Evolutionary conservation across 2,113 vertebrate species (phyloP), one percentile per base, ranked within the genome.

Genomic region (Chunga burmeisteri): DNA sequence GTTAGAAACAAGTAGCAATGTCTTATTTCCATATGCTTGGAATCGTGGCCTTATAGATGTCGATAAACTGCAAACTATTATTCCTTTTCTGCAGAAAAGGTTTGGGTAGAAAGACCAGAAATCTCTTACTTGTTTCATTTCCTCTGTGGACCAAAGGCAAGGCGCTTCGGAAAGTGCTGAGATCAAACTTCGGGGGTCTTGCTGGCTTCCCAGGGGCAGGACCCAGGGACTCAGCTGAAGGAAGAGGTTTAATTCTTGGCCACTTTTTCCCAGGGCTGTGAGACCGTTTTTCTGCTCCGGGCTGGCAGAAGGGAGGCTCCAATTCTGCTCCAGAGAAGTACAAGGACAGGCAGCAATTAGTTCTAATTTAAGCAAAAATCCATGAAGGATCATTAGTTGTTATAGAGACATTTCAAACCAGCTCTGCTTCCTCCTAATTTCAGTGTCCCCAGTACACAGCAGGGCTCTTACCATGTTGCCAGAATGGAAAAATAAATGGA

Each of bases 151-250:
- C 14, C 21, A 26, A 46, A 58, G 71, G 73, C 50, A 18, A 0
- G 2, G 15, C 1, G 5, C n/a, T 86, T 66, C 1, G 94, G 92
- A 98, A 98, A 86, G 36, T 16, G 44, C 93, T 59, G 40, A 98
- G 96, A 74, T 98, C 92, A 75, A 98, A 82, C 0, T n/a, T 59
- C 0, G 88, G 95, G n/a, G 97, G 98, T 65, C 96, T 98, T 6
- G 58, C 44, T 8, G 98, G 98, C 90, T 99, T 99, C 52, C 59
- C 36, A 67, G 98, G 98, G 73, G 98, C 89, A 21, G 94, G 92
- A 56, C 96, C 98, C 75, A 98, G 96, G 59, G 82, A 93, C 21
- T 91, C 71, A 3, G 78, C 23, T 18, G 98, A 77, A 67, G 98
- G 98, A 49, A 98, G 96, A 55, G 86, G 47, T 91, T 96, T 98